These are phyloP conservation scores for Bombus huntii DNA, from an alignment of 1,140 invertebrate species.

Conservation along the genomic window DNA sequence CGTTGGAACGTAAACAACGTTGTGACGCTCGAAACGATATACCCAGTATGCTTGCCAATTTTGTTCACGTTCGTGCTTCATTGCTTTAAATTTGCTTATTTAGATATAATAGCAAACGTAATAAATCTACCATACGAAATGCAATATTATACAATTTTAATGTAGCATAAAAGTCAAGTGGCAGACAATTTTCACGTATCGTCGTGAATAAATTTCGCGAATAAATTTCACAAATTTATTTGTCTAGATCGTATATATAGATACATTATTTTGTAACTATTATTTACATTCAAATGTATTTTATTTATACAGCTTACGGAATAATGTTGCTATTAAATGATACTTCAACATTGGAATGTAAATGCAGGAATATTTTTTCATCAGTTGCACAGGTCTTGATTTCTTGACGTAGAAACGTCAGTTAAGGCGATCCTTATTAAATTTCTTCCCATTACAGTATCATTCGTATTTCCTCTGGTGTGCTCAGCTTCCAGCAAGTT, in stretches of 20 bases:
- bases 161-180: background rate
- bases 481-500: background rate
- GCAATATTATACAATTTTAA: background rate
- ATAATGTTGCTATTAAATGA: background rate
- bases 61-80: background rate
- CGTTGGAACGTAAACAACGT: background rate
- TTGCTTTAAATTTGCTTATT: background rate
- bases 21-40: background rate
- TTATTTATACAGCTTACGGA: too few species aligned
- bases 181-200: background rate
- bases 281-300: too few species aligned
- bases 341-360: background rate
- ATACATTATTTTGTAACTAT: too few species aligned
- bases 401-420: background rate
- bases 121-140: background rate
- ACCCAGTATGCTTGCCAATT: background rate
- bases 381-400: background rate
- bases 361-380: too few species aligned
- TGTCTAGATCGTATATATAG: too few species aligned
- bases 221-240: background rate
- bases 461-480: constrained; percentile 7
- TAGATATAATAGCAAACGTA: background rate
- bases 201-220: background rate
- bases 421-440: background rate
- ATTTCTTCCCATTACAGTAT: background rate